phyloP scores from a whole-genome alignment of 2,113 vertebrate genomes.

The Stegostoma tigrinum region DNA sequence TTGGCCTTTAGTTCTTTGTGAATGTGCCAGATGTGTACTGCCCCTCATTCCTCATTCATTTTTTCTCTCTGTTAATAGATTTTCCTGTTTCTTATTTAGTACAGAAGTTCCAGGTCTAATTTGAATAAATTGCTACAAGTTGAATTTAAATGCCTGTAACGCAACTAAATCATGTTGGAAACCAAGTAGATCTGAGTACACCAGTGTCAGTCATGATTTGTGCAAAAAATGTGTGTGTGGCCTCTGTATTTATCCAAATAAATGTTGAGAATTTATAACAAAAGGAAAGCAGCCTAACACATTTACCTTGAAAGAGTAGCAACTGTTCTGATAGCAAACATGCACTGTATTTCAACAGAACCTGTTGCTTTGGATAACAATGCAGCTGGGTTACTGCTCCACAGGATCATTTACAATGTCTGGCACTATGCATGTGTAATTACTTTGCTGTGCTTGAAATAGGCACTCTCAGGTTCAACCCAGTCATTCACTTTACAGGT shows the following conservation, averaged over 20 bases:
- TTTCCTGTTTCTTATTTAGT: background rate
- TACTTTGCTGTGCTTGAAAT: background rate
- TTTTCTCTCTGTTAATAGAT: background rate
- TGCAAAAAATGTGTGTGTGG: background rate
- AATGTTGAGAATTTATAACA: background rate
- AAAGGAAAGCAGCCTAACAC: background rate
- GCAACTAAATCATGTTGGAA: background rate
- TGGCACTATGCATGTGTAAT: background rate
- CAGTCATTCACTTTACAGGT: background rate
- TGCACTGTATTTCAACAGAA: constrained; percentile 5
- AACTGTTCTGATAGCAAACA: background rate
- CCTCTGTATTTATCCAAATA: background rate
- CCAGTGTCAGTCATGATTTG: background rate
- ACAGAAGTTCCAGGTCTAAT: background rate
- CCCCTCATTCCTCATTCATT: background rate
- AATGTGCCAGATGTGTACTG: background rate
- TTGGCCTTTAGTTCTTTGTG: background rate
- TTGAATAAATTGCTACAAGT: background rate
- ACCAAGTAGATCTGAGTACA: background rate
- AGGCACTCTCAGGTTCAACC: background rate
- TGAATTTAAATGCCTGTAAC: background rate
- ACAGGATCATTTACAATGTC: background rate
- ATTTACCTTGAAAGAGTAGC: background rate
- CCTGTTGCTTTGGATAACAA: background rate
- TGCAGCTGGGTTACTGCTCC: background rate